Conservation (phyloP, 1,140 invertebrate species). For the Drosophila melanogaster region DNA sequence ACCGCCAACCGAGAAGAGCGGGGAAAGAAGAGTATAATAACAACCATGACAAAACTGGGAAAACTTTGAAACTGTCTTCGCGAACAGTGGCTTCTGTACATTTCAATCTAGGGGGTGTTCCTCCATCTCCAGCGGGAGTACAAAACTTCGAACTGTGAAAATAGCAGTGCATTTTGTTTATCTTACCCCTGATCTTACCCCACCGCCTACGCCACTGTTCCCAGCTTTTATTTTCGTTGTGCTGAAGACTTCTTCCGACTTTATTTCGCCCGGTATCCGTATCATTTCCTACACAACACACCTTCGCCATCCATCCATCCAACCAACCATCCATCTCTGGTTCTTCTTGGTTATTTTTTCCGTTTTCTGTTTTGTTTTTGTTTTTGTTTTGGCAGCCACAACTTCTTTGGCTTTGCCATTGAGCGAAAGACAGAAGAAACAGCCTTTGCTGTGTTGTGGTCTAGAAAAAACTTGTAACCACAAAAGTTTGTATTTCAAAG, state of each 20-base stretch:
- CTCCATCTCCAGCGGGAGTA: background rate
- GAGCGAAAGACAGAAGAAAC: slow-evolving; percentile 30
- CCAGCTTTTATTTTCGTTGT: slow-evolving; percentile 16
- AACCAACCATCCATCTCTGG: slow-evolving; percentile 24
- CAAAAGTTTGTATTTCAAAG: slow-evolving; percentile 82
- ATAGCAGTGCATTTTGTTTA: background rate
- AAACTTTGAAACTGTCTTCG: slow-evolving; percentile 65
- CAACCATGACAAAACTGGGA: slow-evolving; percentile 58
- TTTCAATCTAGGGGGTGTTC: background rate
- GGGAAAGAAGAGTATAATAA: slow-evolving; percentile 21
- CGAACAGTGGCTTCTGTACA: background rate
- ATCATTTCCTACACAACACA: slow-evolving; percentile 62
- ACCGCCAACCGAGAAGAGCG: slow-evolving; percentile 22
- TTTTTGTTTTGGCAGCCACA: slow-evolving; percentile 64
- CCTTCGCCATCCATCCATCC: slow-evolving; percentile 44
- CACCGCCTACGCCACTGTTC: background rate
- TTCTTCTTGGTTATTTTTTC: slow-evolving; percentile 22
- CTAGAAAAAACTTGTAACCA: slow-evolving; percentile 78
- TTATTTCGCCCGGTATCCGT: slow-evolving; percentile 50
- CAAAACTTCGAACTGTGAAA: background rate
- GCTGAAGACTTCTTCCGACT: slow-evolving; percentile 72
- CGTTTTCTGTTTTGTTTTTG: slow-evolving; percentile 56
- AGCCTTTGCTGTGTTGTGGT: slow-evolving; percentile 65
- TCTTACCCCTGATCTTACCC: slow-evolving; percentile 1
- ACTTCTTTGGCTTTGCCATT: slow-evolving; percentile 62